phyloP scores from a whole-genome alignment of 2,113 vertebrate genomes.

The Benitochromis conjunctus region DNA sequence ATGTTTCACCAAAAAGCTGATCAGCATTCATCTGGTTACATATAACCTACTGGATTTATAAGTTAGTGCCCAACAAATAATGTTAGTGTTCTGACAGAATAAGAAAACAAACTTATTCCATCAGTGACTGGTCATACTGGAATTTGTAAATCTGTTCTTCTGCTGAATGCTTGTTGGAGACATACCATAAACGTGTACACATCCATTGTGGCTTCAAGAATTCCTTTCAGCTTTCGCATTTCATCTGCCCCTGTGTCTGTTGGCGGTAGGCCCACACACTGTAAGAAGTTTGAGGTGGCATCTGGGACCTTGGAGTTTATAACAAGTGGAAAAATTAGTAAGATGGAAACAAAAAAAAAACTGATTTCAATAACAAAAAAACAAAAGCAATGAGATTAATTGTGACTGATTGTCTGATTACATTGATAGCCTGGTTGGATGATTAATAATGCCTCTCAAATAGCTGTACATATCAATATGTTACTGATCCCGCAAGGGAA shows the following conservation, averaged over 20 bases:
- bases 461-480: too few species aligned
- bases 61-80: not conserved
- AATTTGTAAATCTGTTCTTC: not conserved
- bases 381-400: not conserved
- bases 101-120: not conserved
- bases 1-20: not conserved
- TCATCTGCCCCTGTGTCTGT: conserved; percentile 37
- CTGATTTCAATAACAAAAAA: too few species aligned
- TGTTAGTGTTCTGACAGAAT: not conserved
- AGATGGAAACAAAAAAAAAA: not conserved
- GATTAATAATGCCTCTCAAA: not conserved
- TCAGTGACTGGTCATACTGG: not conserved
- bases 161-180: not conserved
- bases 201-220: conserved; percentile 63
- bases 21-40: not conserved
- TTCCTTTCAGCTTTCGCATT: conserved; percentile 51
- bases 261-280: conserved; percentile 61
- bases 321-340: not conserved
- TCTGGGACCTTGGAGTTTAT: conserved; percentile 20
- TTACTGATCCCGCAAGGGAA: too few species aligned
- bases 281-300: conserved; percentile 51
- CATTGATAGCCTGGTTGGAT: not conserved
- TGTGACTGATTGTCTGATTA: not conserved
- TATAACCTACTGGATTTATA: not conserved
- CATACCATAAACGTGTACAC: conserved; percentile 73